phyloP scores from a whole-genome alignment of 1,140 invertebrate genomes.

The Drosophila carrolli region DNA sequence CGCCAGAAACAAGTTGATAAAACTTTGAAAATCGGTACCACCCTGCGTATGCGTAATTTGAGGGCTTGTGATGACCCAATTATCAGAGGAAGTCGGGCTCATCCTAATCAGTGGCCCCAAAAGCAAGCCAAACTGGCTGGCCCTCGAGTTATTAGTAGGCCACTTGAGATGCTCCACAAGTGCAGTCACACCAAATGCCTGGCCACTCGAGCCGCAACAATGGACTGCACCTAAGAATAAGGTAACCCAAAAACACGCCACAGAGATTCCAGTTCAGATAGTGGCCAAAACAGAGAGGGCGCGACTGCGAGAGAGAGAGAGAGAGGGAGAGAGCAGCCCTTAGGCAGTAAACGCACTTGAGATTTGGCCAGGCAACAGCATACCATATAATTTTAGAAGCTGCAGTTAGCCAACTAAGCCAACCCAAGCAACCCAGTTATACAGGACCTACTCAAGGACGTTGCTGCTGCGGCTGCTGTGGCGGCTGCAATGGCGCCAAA shows the following conservation, averaged over 20 bases:
- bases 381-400: background rate
- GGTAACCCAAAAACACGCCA: slow-evolving; percentile 56
- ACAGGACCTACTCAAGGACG: slow-evolving; percentile 65
- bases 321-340: slow-evolving; percentile 20
- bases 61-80: slow-evolving; percentile 36
- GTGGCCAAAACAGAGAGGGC: slow-evolving; percentile 24
- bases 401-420: background rate
- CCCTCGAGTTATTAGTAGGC: slow-evolving; percentile 73
- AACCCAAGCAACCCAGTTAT: slow-evolving; percentile 41
- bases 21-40: background rate
- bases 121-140: slow-evolving; percentile 24
- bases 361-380: slow-evolving; percentile 41
- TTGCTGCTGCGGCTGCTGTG: slow-evolving; percentile 41
- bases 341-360: slow-evolving; percentile 58
- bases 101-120: slow-evolving; percentile 47
- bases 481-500: slow-evolving; percentile 59
- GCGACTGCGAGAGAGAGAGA: background rate
- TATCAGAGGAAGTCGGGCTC: slow-evolving; percentile 21
- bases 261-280: slow-evolving; percentile 32
- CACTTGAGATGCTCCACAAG: slow-evolving; percentile 72
- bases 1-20: too few species aligned
- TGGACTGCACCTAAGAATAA: slow-evolving; percentile 55
- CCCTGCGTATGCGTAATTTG: slow-evolving; percentile 21
- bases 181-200: slow-evolving; percentile 53
- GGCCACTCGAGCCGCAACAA: slow-evolving; percentile 54